Evolutionary conservation across 2,888 invertebrate species (phyloP).

Genomic region (Drosophila hamatofila): DNA sequence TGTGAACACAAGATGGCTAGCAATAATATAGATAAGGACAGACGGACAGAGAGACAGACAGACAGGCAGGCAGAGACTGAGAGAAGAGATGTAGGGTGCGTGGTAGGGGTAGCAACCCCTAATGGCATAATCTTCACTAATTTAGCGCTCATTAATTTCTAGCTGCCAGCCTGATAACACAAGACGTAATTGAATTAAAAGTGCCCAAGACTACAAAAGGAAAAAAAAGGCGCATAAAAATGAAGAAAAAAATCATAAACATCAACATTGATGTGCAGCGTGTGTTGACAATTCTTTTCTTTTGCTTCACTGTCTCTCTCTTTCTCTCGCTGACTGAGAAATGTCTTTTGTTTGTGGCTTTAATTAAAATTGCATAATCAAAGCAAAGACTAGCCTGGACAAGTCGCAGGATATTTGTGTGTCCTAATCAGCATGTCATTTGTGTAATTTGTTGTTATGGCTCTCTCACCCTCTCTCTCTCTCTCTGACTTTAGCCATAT

Average conservation of each 20-base stretch:
- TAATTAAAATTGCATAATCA: slow-evolving; percentile 75
- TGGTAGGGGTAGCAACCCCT: slow-evolving; percentile 59
- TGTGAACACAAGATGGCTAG: slow-evolving; percentile 50
- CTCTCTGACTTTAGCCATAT: not conserved
- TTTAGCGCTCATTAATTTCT: slow-evolving; percentile 83
- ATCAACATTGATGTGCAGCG: slow-evolving; percentile 53
- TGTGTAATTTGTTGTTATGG: slow-evolving; percentile 68
- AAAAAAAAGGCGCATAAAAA: not conserved
- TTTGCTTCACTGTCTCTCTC: not conserved
- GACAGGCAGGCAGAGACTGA: too few species aligned
- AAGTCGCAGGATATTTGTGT: slow-evolving; percentile 45
- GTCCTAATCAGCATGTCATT: slow-evolving; percentile 74
- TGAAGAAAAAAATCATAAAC: slow-evolving; percentile 50
- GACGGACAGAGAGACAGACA: not conserved
- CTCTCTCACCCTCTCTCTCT: not conserved
- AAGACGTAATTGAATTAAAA: slow-evolving; percentile 81
- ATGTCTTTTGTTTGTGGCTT: slow-evolving; percentile 47
- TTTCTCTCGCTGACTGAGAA: not conserved
- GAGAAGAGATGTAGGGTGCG: too few species aligned
- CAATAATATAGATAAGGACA: slow-evolving; percentile 18
- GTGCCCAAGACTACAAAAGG: slow-evolving; percentile 50
- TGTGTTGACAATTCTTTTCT: slow-evolving; percentile 46
- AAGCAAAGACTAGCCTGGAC: slow-evolving; percentile 21
- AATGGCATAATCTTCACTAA: slow-evolving; percentile 83
- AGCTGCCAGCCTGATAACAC: slow-evolving; percentile 54